phyloP scores from a whole-genome alignment of 2,113 vertebrate genomes.

The Sclerurus mexicanus region DNA sequence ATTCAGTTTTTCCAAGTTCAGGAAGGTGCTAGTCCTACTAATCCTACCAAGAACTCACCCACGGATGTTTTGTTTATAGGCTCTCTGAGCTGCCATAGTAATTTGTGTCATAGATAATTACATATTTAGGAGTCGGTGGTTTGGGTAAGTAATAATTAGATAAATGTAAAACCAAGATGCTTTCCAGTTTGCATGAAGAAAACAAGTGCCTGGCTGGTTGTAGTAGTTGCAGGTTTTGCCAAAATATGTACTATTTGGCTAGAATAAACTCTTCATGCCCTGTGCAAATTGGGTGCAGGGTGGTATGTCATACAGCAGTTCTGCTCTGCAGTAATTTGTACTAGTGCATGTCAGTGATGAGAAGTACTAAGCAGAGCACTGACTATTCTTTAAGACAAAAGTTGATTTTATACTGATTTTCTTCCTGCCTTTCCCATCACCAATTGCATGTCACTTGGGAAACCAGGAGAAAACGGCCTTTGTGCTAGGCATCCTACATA shows the following conservation, averaged over 20 bases:
- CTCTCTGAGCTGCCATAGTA: neutral
- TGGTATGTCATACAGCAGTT: neutral
- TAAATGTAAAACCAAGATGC: neutral
- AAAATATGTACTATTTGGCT: accelerated
- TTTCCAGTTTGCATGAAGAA: neutral
- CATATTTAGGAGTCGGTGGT: neutral
- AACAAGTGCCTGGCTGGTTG: neutral
- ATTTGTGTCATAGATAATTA: neutral
- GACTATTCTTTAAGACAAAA: neutral
- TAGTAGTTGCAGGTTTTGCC: neutral
- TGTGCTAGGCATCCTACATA: accelerated
- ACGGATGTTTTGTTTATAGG: neutral
- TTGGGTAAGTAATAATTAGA: neutral
- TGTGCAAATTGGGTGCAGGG: neutral
- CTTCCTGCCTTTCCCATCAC: neutral
- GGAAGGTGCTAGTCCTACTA: neutral
- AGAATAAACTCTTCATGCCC: neutral
- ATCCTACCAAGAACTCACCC: neutral
- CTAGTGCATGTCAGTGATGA: neutral
- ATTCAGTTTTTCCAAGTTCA: neutral
- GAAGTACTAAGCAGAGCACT: neutral
- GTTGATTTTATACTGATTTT: neutral
- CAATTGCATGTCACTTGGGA: accelerated
- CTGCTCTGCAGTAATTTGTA: neutral
- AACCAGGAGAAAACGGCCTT: neutral